These are phyloP conservation scores for Bradynema listronoti DNA, from an alignment of 1,140 invertebrate genomes.

Conservation along the genomic window DNA sequence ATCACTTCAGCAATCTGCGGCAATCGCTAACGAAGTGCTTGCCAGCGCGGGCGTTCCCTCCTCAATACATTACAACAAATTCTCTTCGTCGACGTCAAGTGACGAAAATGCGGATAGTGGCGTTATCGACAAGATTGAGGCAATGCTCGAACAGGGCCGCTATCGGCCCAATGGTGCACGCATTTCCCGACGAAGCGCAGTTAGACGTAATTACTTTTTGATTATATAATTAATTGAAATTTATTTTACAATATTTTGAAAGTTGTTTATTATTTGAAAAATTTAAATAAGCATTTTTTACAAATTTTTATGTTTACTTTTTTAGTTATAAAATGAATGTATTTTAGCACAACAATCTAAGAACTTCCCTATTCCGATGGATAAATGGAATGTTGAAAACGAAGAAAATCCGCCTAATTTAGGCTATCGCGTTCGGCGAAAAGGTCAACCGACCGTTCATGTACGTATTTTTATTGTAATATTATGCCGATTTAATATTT, in stretches of 20 bases:
- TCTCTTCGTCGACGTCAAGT: too few species aligned
- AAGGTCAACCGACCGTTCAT: slow-evolving; percentile 30
- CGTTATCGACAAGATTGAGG: slow-evolving; percentile 32
- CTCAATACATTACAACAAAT: neutral
- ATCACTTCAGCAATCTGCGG: slow-evolving; percentile 6
- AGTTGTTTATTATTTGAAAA: neutral
- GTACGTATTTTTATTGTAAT: slow-evolving; percentile 3
- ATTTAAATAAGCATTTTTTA: neutral
- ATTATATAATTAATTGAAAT: neutral
- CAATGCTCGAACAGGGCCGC: slow-evolving; percentile 23
- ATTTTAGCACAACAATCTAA: too few species aligned
- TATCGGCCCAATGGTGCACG: slow-evolving; percentile 15
- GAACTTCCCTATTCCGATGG: too few species aligned
- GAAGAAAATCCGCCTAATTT: neutral
- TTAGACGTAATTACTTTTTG: neutral
- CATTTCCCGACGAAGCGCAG: slow-evolving; percentile 11
- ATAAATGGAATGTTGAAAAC: neutral
- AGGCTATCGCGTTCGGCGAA: slow-evolving; percentile 14
- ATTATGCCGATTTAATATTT: too few species aligned
- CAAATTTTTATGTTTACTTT: too few species aligned
- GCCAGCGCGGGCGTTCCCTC: neutral
- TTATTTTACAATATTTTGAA: neutral
- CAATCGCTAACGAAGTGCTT: slow-evolving; percentile 20
- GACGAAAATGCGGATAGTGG: slow-evolving; percentile 6
- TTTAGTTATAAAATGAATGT: too few species aligned